Conservation (phyloP, 2,797 vertebrate genomes). For the Brachymystax lenok region DNA sequence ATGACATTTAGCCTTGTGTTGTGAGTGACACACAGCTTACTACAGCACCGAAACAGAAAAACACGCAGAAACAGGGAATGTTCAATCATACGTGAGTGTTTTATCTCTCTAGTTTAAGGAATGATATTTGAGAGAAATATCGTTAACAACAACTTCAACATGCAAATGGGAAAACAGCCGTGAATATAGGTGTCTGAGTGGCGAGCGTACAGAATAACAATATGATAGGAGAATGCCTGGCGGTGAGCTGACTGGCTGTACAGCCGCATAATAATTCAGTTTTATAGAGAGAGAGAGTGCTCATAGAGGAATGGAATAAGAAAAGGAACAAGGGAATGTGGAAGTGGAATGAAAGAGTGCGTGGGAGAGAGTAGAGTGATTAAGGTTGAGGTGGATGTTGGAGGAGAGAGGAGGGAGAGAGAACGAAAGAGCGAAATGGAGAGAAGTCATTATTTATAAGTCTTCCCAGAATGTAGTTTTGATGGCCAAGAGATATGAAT, state of each 20-base stretch:
- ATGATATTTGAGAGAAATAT: conserved; percentile 13
- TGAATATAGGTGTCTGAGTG: background rate
- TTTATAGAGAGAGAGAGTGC: background rate
- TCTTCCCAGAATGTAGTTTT: conserved; percentile 24
- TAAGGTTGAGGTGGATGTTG: conserved; percentile 7
- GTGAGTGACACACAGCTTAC: background rate
- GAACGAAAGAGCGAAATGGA: conserved; percentile 29
- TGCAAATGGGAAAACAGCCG: background rate
- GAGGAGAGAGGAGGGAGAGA: conserved; percentile 14
- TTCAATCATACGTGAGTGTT: too few species aligned
- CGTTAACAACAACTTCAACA: background rate
- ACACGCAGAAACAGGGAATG: too few species aligned
- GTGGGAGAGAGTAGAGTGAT: conserved; percentile 1
- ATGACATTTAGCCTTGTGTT: too few species aligned
- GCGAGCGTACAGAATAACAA: background rate
- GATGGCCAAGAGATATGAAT: conserved; percentile 53
- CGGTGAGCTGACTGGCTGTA: too few species aligned
- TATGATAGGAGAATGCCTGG: background rate
- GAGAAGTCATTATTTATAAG: conserved; percentile 39
- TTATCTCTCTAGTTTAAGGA: background rate
- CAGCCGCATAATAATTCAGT: background rate
- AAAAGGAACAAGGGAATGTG: background rate
- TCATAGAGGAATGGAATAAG: background rate
- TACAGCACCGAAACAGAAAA: too few species aligned
- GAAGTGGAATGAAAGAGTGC: background rate